Percentiles rank a stretch among this genome's conserved stretches.
phyloP scores from a whole-genome alignment of 2,113 vertebrate species.

The Protobothrops mucrosquamatus region DNA sequence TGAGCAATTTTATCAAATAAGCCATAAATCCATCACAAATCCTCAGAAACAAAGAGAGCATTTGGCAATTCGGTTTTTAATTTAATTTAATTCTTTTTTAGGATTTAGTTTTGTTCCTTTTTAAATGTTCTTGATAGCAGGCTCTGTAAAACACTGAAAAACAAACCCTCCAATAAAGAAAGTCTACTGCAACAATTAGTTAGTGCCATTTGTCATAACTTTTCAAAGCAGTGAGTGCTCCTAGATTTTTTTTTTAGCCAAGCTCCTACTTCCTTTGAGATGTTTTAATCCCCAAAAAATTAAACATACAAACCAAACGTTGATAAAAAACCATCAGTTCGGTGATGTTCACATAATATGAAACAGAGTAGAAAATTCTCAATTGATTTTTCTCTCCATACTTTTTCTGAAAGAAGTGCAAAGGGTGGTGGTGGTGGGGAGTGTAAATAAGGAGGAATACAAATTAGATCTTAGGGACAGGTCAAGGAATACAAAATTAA shows the following conservation, averaged over 20 bases:
- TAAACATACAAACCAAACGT: background rate
- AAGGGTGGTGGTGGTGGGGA: background rate
- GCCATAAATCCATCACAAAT: background rate
- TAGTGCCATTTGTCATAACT: background rate
- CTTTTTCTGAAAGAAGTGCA: background rate
- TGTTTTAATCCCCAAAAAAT: background rate
- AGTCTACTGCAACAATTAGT: background rate
- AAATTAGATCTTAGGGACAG: too few relatives aligned
- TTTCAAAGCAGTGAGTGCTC: background rate
- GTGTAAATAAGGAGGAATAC: background rate
- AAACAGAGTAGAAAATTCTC: background rate
- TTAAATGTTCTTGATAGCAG: background rate
- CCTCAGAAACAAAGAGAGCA: background rate
- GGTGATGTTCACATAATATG: background rate
- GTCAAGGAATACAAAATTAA: background rate
- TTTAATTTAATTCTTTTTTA: background rate
- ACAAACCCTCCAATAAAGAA: background rate
- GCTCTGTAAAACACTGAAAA: background rate
- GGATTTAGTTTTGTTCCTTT: background rate
- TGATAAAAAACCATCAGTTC: background rate
- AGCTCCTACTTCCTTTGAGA: too few relatives aligned
- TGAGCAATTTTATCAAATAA: background rate
- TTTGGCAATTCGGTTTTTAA: background rate
- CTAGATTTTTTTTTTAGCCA: background rate
- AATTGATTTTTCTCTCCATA: background rate